These are phyloP conservation scores for Reticulitermes lucifugus DNA, from an alignment of 2,888 invertebrate genomes.

Conservation along the genomic window DNA sequence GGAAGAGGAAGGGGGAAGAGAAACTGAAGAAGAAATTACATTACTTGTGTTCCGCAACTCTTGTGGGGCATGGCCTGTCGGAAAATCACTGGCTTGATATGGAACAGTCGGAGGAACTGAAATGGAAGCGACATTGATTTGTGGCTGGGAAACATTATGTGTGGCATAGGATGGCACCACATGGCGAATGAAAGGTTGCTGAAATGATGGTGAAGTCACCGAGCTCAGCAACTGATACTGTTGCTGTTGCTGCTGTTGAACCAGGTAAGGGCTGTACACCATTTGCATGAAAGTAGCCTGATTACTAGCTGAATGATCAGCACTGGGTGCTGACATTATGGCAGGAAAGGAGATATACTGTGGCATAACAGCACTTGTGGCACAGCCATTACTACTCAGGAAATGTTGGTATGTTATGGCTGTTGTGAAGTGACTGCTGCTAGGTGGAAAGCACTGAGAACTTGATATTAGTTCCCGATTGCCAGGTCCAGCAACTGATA, in stretches of 20 bases:
- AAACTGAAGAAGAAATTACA: too few relatives aligned
- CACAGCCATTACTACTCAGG: conserved; percentile 67
- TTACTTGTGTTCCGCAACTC: background rate
- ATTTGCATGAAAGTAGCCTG: conserved; percentile 64
- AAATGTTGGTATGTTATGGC: conserved; percentile 68
- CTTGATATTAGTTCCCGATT: conserved; percentile 5
- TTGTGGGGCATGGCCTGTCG: background rate
- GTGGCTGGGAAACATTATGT: background rate
- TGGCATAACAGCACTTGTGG: conserved; percentile 60
- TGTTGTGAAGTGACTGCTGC: conserved; percentile 41
- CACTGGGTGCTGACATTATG: conserved; percentile 20
- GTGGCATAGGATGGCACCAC: background rate
- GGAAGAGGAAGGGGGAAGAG: background rate
- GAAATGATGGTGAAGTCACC: conserved; percentile 55
- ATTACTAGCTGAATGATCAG: background rate
- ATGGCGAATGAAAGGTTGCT: conserved; percentile 10
- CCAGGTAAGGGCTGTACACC: conserved; percentile 66
- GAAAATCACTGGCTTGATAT: background rate
- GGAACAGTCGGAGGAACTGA: background rate
- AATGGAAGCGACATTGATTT: background rate
- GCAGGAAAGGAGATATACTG: conserved; percentile 67
- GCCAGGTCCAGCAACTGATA: background rate
- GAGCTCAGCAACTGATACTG: conserved; percentile 58
- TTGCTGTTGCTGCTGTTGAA: conserved; percentile 63
- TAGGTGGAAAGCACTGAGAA: conserved; percentile 10